Percentiles rank a stretch among this genome's conserved stretches.
Conservation (phyloP, 2,113 vertebrate genomes). For the Naja naja region DNA sequence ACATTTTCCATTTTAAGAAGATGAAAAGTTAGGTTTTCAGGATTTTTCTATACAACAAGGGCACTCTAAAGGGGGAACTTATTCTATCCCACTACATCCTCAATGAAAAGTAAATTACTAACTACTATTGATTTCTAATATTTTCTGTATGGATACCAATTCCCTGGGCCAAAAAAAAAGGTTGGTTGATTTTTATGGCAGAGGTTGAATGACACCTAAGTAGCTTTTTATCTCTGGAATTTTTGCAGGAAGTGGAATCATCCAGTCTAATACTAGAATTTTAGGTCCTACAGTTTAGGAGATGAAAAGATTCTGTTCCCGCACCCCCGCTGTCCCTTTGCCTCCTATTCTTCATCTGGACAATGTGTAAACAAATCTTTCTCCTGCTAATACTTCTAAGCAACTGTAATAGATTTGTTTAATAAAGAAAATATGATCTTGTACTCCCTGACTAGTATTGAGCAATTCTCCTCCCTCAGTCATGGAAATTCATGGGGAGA, state of each 20-base stretch:
- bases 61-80: not conserved
- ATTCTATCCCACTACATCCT: not conserved
- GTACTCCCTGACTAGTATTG: not conserved
- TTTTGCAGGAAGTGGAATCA: not conserved
- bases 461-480: not conserved
- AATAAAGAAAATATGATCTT: not conserved
- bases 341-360: not conserved
- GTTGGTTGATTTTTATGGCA: not conserved
- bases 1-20: constrained; percentile 5
- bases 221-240: not conserved
- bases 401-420: not conserved
- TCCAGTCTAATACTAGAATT: not conserved
- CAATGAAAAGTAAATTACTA: not conserved
- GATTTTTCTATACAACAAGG: not conserved
- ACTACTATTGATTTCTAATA: not conserved
- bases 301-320: not conserved
- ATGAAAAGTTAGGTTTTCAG: constrained; percentile 13
- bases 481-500: not conserved
- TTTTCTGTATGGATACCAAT: not conserved
- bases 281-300: not conserved
- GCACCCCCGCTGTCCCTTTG: not conserved
- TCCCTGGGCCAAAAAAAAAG: not conserved
- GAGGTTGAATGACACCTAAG: not conserved
- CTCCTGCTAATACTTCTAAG: not conserved
- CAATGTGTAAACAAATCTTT: not conserved